These are phyloP conservation scores for Agrochola circellaris DNA, from an alignment of 2,888 invertebrate species.

Conservation along the genomic window DNA sequence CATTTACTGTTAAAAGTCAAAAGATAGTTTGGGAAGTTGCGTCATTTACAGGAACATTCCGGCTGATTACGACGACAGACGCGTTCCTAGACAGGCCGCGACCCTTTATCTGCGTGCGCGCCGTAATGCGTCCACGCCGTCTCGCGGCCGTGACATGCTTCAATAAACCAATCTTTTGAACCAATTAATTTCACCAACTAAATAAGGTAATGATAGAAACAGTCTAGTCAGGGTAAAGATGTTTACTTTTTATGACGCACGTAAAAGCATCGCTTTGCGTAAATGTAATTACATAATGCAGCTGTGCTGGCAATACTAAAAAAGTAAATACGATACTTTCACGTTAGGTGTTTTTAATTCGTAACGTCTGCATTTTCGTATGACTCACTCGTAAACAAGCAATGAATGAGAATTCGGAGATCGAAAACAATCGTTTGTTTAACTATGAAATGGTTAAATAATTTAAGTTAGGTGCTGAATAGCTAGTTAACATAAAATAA, in stretches of 20 bases:
- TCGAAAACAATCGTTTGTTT: slow-evolving; percentile 63
- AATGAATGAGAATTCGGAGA: slow-evolving; percentile 49
- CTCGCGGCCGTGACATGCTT: slow-evolving; percentile 76
- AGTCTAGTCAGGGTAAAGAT: slow-evolving; percentile 20
- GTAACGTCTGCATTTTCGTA: slow-evolving; percentile 26
- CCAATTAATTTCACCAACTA: slow-evolving; percentile 35
- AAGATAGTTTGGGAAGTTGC: slow-evolving; percentile 41
- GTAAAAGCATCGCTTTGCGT: slow-evolving; percentile 25
- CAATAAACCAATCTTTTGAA: slow-evolving; percentile 50
- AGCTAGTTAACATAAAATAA: slow-evolving; percentile 62
- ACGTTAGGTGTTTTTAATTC: slow-evolving; percentile 35
- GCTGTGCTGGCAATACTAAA: slow-evolving; percentile 33
- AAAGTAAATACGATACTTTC: slow-evolving; percentile 22
- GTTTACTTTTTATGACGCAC: slow-evolving; percentile 47
- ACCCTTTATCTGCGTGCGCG: slow-evolving; percentile 75
- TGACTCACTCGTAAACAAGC: slow-evolving; percentile 55
- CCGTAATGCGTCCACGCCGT: slow-evolving; percentile 68
- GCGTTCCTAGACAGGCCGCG: slow-evolving; percentile 77
- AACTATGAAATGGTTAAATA: slow-evolving; percentile 51
- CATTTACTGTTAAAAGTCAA: slow-evolving; percentile 10
- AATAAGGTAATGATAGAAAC: slow-evolving; percentile 20
- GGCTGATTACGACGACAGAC: slow-evolving; percentile 67
- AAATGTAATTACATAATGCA: slow-evolving; percentile 41
- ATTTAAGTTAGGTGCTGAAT: slow-evolving; percentile 43
- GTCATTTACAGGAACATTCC: slow-evolving; percentile 60